Evolutionary conservation across 2,113 vertebrate species (phyloP).

Genomic region (Furnarius figulus): DNA sequence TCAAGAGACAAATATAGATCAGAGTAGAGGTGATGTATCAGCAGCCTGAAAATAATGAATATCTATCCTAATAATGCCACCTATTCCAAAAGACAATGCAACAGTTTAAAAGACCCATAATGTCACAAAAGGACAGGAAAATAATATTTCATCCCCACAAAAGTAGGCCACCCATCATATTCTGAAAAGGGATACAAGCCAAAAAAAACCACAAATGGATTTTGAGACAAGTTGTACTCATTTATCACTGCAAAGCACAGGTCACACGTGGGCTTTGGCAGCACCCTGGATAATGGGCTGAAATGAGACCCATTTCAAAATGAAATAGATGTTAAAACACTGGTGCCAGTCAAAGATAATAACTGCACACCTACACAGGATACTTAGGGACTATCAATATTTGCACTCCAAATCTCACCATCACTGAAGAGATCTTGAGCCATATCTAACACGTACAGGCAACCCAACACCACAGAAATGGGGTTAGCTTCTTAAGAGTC

Average conservation of each 20-base stretch:
- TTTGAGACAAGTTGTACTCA: conserved; percentile 54
- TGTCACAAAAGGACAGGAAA: conserved; percentile 64
- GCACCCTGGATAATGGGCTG: not conserved
- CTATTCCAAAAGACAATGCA: conserved; percentile 57
- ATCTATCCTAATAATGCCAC: conserved; percentile 58
- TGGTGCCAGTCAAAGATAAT: not conserved
- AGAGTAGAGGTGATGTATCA: conserved; percentile 47
- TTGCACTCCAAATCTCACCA: not conserved
- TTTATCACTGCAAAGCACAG: conserved; percentile 38
- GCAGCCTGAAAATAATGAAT: conserved; percentile 74
- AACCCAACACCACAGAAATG: rapidly evolving
- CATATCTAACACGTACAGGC: not conserved
- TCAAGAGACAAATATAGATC: conserved; percentile 66
- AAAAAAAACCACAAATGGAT: conserved; percentile 19
- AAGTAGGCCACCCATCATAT: conserved; percentile 73
- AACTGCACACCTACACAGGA: not conserved
- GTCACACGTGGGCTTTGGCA: not conserved
- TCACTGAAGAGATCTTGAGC: not conserved
- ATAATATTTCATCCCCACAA: conserved; percentile 69
- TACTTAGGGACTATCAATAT: not conserved
- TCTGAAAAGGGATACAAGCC: conserved; percentile 1
- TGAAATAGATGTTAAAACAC: not conserved
- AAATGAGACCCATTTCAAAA: not conserved
- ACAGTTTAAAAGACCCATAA: conserved; percentile 48
- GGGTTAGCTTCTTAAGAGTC: not conserved